Conservation (phyloP, 2,113 vertebrate genomes). For the Uria lomvia region DNA sequence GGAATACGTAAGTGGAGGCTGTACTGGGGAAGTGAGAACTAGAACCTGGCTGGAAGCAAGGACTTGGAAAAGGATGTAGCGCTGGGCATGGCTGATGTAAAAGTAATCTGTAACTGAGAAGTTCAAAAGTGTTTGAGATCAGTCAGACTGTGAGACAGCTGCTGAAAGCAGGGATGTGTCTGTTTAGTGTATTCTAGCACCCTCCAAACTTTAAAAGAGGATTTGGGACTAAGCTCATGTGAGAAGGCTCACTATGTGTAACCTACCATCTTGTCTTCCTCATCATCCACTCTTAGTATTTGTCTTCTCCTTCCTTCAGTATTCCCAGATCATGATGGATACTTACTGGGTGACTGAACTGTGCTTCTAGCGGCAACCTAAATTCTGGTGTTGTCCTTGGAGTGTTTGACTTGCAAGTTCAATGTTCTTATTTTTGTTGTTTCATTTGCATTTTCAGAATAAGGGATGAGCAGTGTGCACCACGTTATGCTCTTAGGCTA, state of each 20-base stretch:
- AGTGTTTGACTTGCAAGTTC: background rate
- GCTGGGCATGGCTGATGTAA: background rate
- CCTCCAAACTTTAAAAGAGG: background rate
- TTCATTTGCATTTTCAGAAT: background rate
- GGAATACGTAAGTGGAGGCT: fast-evolving
- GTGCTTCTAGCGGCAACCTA: background rate
- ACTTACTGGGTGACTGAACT: background rate
- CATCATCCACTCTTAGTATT: background rate
- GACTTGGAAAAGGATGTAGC: background rate
- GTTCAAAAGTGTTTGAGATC: background rate
- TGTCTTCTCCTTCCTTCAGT: background rate
- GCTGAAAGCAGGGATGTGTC: background rate
- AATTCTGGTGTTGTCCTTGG: background rate
- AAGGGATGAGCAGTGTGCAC: background rate
- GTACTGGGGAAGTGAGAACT: background rate
- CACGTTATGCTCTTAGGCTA: background rate
- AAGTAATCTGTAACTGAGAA: background rate
- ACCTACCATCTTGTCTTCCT: background rate
- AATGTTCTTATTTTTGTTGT: background rate
- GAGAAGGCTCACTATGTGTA: background rate
- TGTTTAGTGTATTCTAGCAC: background rate
- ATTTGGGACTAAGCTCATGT: background rate
- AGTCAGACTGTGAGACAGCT: background rate
- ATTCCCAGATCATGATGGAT: background rate
- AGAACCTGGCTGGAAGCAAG: background rate